Conservation (phyloP, 2,888 invertebrate genomes). For the Lasioglossum vierecki region DNA sequence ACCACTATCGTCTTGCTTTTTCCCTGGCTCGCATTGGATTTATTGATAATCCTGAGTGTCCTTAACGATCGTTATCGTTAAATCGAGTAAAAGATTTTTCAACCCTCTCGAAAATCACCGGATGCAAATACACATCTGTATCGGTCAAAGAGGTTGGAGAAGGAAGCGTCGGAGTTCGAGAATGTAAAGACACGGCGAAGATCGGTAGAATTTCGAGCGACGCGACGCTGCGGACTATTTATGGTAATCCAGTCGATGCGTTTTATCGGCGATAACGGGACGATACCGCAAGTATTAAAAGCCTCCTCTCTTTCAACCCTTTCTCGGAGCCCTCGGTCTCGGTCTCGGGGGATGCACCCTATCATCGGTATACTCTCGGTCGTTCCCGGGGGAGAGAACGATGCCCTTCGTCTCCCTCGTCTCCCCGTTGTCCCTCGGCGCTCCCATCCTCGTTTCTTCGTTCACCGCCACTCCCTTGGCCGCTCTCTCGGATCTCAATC, state of each 20-base stretch:
- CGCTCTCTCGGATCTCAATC: conserved; percentile 80
- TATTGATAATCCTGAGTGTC: too few relatives aligned
- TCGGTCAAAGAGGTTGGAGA: neutral
- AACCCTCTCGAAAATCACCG: neutral
- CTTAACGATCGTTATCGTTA: too few relatives aligned
- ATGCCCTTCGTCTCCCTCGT: conserved; percentile 63
- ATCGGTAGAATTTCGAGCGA: neutral
- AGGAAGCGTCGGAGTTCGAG: neutral
- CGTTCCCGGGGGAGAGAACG: conserved; percentile 80
- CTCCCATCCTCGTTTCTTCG: conserved; percentile 55
- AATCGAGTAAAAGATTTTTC: neutral
- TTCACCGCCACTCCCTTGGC: conserved; percentile 55
- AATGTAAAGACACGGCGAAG: neutral
- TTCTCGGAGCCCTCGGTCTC: conserved; percentile 74
- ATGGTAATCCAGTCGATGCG: conserved; percentile 80
- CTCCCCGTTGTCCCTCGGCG: conserved; percentile 51
- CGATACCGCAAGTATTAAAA: conserved; percentile 81
- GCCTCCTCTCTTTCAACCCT: conserved; percentile 81
- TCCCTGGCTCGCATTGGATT: too few relatives aligned
- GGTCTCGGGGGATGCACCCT: conserved; percentile 81
- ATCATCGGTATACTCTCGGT: conserved; percentile 80
- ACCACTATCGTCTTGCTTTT: too few relatives aligned
- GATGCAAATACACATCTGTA: neutral
- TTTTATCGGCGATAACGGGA: conserved; percentile 79
- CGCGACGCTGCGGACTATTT: conserved; percentile 64